phyloP scores from a whole-genome alignment of 1,140 invertebrate species.

The Micrasema minimum region DNA sequence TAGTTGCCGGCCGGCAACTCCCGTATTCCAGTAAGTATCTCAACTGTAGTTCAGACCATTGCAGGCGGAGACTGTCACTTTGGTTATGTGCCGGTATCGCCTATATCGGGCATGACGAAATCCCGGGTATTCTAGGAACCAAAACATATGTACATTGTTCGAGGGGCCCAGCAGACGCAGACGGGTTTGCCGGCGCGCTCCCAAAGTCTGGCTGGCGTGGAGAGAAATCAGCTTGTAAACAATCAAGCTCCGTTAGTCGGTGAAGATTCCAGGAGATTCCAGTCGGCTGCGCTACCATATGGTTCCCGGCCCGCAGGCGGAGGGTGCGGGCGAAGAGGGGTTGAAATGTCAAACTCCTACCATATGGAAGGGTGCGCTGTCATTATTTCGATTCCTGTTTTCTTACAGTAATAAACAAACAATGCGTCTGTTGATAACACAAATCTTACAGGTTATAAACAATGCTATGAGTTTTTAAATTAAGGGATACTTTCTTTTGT shows the following conservation, averaged over 20 bases:
- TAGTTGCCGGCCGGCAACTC: slow-evolving; percentile 18
- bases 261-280: background rate
- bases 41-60: background rate
- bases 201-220: background rate
- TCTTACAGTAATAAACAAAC: too few relatives aligned
- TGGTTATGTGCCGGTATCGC: too few relatives aligned
- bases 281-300: background rate
- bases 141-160: too few relatives aligned
- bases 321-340: slow-evolving; percentile 1
- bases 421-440: too few relatives aligned
- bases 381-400: too few relatives aligned
- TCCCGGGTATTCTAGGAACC: too few relatives aligned
- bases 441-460: too few relatives aligned
- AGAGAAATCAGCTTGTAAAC: background rate
- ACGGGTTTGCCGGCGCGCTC: too few relatives aligned
- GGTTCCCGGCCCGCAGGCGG: background rate
- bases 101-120: too few relatives aligned
- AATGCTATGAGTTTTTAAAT: too few relatives aligned
- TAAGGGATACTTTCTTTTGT: background rate
- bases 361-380: slow-evolving; percentile 4
- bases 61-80: background rate
- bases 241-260: slow-evolving; percentile 5
- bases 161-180: too few relatives aligned
- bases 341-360: slow-evolving; percentile 16
- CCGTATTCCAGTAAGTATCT: slow-evolving; percentile 1